Evolutionary conservation across 1,140 invertebrate genomes (phyloP).

Genomic region (Augochlora pura): DNA sequence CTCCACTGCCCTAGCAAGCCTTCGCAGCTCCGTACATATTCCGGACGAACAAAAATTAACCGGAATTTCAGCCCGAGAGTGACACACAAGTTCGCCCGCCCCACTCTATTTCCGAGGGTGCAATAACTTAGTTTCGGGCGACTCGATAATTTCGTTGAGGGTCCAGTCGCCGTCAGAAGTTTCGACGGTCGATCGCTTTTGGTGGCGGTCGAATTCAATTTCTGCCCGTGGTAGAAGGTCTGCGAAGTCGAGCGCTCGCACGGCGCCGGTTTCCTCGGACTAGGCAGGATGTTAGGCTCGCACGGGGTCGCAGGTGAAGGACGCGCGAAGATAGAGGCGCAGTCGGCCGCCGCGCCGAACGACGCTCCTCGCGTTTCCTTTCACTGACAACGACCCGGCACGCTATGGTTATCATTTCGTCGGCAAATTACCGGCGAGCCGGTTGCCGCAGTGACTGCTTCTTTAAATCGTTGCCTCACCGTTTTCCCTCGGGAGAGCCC

Average conservation of each 20-base stretch:
- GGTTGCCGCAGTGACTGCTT: neutral
- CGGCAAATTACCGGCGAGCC: slow-evolving; percentile 46
- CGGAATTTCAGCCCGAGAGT: too few species aligned
- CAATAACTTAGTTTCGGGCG: too few species aligned
- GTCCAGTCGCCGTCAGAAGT: neutral
- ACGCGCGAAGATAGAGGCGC: slow-evolving; percentile 18
- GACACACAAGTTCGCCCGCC: too few species aligned
- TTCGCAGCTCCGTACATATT: too few species aligned
- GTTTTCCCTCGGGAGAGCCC: too few species aligned
- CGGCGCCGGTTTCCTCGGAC: slow-evolving; percentile 39
- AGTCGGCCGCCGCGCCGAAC: slow-evolving; percentile 4
- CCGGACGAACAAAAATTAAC: too few species aligned
- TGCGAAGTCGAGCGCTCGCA: neutral
- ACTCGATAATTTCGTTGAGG: too few species aligned
- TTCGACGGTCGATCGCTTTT: neutral
- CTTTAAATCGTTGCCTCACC: too few species aligned
- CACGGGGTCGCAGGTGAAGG: slow-evolving; percentile 59
- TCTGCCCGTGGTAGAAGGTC: neutral
- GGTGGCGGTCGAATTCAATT: slow-evolving; percentile 17
- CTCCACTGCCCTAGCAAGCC: too few species aligned
- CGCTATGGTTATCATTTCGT: slow-evolving; percentile 19
- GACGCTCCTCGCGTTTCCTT: slow-evolving; percentile 51
- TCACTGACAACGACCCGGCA: slow-evolving; percentile 36
- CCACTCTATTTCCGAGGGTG: too few species aligned
- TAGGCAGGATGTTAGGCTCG: slow-evolving; percentile 49